phyloP scores from a whole-genome alignment of 2,888 invertebrate genomes.

The Patella pellucida region DNA sequence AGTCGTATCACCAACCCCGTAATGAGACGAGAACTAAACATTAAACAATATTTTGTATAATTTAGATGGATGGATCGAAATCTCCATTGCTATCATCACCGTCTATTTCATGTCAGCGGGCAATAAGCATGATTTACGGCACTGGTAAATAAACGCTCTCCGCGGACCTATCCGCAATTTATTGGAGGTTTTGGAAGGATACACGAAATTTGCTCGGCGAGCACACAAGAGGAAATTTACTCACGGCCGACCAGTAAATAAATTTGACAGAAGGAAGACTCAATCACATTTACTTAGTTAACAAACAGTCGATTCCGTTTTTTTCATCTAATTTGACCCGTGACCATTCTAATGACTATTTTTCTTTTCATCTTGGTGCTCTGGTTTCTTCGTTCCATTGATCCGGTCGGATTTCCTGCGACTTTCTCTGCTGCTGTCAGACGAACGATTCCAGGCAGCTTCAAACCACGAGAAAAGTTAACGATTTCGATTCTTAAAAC shows the following conservation, averaged over 20 bases:
- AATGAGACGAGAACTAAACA: neutral
- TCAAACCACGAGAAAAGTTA: no score
- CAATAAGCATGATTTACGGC: slow-evolving; percentile 6
- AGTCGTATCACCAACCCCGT: no score
- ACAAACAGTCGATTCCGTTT: no score
- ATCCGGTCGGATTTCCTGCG: no score
- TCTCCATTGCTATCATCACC: neutral
- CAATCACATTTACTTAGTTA: neutral
- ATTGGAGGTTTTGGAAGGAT: neutral
- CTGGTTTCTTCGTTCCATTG: no score
- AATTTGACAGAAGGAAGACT: slow-evolving; percentile 2
- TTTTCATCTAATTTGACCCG: no score
- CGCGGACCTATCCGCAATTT: slow-evolving; percentile 8
- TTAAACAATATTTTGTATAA: slow-evolving; percentile 5
- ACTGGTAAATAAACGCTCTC: slow-evolving; percentile 7
- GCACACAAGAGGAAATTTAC: slow-evolving; percentile 6
- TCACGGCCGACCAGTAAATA: neutral
- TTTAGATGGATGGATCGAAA: neutral
- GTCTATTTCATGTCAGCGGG: slow-evolving; percentile 3
- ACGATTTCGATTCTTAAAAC: no score
- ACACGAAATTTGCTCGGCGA: slow-evolving; percentile 11
- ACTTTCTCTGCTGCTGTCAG: no score
- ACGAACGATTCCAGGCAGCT: no score
- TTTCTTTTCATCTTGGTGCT: no score
- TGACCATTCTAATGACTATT: no score